Evolutionary conservation across 2,888 invertebrate species (phyloP), one percentile per base, ranked within the genome.

Genomic region (Thereva unica): DNA sequence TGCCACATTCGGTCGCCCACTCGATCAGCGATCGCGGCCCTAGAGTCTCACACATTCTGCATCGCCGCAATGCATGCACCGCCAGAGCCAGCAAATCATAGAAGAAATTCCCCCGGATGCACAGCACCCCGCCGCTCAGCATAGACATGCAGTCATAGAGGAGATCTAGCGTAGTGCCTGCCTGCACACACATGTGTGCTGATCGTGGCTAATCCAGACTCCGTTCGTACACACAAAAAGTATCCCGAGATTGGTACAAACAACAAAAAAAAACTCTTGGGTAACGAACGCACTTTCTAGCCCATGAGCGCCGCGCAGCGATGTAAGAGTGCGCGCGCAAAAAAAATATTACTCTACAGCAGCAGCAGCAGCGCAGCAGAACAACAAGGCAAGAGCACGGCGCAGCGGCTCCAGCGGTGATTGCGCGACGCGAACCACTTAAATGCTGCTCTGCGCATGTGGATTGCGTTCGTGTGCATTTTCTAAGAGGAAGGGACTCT

Each of bases 351-450:
- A 35, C 66, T 56, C 65, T 49, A 10, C 54, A 38, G 37, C 42
- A 49, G 23, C 23, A 23, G 23, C 23, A 23, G 23, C 23, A 23
- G 23, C 1, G 1, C 23, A 23, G 23, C 23, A 23, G 23, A 23
- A 23, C 23, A 23, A 23, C 23, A 23, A 23, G 23, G 23, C 23
- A 23, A 23, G 23, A 23, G 23, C 2, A 23, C 23, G 23, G 23
- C 23, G 23, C 23, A 2, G 23, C 23, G 23, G 23, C 23, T 23
- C 23, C 23, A 23, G 23, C 23, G 45, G 12, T 23, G 61, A 67
- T 63, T 49, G 42, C 61, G 65, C 44, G 66, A 68, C 66, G 68
- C 68, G 63, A 68, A 68, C 68, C 68, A 68, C 68, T 68, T 68
- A 68, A 67, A 55, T 52, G 52, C 53, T 61, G 59, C 61, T 61